Evolutionary conservation across 2,797 vertebrate species (phyloP), one percentile per base, ranked within the genome.

Genomic region (Falco berigora): DNA sequence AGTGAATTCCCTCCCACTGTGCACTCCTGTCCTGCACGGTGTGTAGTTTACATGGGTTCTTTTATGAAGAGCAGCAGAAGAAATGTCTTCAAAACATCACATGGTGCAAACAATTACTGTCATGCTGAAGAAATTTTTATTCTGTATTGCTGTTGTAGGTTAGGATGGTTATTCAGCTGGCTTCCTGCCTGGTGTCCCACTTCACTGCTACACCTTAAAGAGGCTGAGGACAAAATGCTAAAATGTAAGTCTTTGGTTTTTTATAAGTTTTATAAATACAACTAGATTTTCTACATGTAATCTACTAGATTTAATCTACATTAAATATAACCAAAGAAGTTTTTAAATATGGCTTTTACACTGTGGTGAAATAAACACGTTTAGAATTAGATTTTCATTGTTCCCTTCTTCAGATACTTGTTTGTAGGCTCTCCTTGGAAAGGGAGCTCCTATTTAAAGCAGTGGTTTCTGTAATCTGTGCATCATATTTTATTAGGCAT

Each of bases 181-280:
- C 98, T 99, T 90, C 99, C 99, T 25, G 97, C 99, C 18, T 99
- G 99, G 99, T 99, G 99, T 94, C 99, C 99, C 30, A 99, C 98
- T 4, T 99, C 99, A 61, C 94, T 97, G 76, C 97, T 94, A 52
- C 98, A 98, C 83, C 98, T 99, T 42, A 98, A 98, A 97, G 97
- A 98, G 78, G 99, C 99, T 67, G 99, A 99, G 96, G 98, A 99
- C 95, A 98, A 97, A 97, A 99, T 99, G 97, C 98, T 99, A 80
- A 98, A 98, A 96, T 98, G 99, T 99, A 98, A 98, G 99, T 93
- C 73, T 94, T 92, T 90, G 62, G 6, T 19, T 47, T 95, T 91
- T 67, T 20, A 1, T 61, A 75, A 72, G 7, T 62, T 79, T 55
- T 67, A 28, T 30, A 78, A 16, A 9, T 71, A 21, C 3, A 52